Evolutionary conservation across 2,113 vertebrate species (phyloP), one percentile per base, ranked within the genome.

Genomic region (Microtus oregoni): DNA sequence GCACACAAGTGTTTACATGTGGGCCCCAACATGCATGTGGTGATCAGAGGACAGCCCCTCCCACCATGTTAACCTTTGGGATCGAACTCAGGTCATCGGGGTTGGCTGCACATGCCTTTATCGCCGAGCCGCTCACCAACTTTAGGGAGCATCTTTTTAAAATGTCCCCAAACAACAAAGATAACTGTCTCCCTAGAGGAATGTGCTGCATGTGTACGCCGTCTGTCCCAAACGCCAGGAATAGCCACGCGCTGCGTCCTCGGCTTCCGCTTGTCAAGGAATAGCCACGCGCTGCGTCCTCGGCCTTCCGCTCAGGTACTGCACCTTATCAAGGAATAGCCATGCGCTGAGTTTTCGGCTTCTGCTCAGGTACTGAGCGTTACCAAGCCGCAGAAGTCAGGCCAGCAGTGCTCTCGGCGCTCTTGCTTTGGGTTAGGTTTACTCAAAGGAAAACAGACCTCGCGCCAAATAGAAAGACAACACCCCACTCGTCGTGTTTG

Each of bases 381-480:
- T 0, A 0, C 92, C 41, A 94, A 94, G 92, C 88, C n/a, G 32
- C 55, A 90, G 78, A 79, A 70, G 47, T 50, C 81, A 75, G 28
- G 79, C 88, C 30, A 44, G 83, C n/a, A n/a, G 32, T 7, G 3
- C 76, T 86, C 78, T 79, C 70, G 19, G 75, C 35, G 73, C 81
- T 73, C 86, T 94, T 30, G 58, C 88, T 95, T 70, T 44, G 75
- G 70, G 47, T 61, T 52, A 76, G 12, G 44, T 81, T 47, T 94
- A 77, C 76, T 75, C 93, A 75, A 73, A 94, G 81, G 67, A 92
- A 96, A 94, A 92, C 93, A 77, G 79, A 85, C 4, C 61, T 65
- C 58, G 52, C 52, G 92, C 94, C 96, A 93, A 96, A 70, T 4
- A 67, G 85, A 95, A 96, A 92, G 92, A 90, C 35, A 83, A 95